Conservation (phyloP, 2,888 invertebrate species). For the Macrophya alboannulata region DNA sequence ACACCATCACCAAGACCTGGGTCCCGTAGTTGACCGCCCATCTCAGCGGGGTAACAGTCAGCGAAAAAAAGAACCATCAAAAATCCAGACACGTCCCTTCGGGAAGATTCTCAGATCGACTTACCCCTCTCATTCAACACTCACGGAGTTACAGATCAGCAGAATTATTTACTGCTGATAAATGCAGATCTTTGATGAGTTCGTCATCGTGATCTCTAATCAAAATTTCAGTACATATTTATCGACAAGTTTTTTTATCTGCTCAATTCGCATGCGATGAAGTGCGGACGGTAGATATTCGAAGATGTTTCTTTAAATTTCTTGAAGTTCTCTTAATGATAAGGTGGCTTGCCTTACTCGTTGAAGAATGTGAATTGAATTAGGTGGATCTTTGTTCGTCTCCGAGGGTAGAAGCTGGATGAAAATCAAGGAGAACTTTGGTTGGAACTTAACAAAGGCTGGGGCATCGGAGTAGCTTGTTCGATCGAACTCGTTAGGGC, state of each 20-base stretch:
- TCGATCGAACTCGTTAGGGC: slow-evolving; percentile 44
- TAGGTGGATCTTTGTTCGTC: slow-evolving; percentile 30
- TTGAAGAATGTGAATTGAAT: slow-evolving; percentile 32
- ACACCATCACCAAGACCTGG: not conserved
- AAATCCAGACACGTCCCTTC: slow-evolving; percentile 31
- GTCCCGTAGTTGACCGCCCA: slow-evolving; percentile 16
- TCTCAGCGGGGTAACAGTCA: slow-evolving; percentile 1
- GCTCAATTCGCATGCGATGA: not conserved
- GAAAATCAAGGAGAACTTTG: slow-evolving; percentile 38
- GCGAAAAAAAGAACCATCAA: slow-evolving; percentile 12
- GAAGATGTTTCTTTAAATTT: not conserved
- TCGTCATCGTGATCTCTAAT: not conserved
- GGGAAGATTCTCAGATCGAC: not conserved
- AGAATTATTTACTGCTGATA: slow-evolving; percentile 19
- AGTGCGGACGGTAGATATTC: not conserved
- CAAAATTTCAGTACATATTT: not conserved
- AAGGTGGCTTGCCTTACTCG: not conserved
- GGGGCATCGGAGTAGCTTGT: slow-evolving; percentile 38
- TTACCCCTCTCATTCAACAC: not conserved
- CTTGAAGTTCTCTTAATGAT: not conserved
- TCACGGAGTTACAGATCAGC: not conserved
- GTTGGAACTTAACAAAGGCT: slow-evolving; percentile 30
- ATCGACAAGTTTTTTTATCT: not conserved
- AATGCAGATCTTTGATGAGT: slow-evolving; percentile 2
- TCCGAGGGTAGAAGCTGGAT: slow-evolving; percentile 23